A percentile compares a stretch with the other conserved stretches of the same genome.
Evolutionary conservation across 2,888 invertebrate genomes (phyloP).

Genomic region (Agonopterix heracliana): DNA sequence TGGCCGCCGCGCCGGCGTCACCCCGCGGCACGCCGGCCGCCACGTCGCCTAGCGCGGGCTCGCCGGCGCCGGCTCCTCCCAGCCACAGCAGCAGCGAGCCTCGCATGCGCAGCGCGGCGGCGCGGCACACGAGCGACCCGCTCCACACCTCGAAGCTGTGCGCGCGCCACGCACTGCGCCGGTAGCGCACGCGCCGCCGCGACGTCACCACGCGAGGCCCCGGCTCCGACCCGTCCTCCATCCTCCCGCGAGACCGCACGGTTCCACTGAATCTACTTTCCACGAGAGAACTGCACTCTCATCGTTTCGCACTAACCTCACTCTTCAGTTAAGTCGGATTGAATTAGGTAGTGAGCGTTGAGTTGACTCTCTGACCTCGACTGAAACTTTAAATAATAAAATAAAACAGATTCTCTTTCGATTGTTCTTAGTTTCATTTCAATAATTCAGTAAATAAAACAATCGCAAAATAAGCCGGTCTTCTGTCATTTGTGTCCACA

Average conservation of each 20-base stretch:
- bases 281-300: background rate
- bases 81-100: constrained; percentile 52
- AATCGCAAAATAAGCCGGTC: too few relatives aligned
- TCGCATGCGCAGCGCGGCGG: constrained; percentile 36
- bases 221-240: background rate
- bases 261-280: background rate
- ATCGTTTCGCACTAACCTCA: too few relatives aligned
- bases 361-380: too few relatives aligned
- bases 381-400: too few relatives aligned
- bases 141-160: constrained; percentile 50
- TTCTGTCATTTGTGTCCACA: too few relatives aligned
- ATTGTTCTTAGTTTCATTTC: too few relatives aligned
- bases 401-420: background rate
- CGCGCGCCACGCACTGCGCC: constrained; percentile 41
- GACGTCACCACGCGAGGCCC: constrained; percentile 1
- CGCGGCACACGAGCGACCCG: constrained; percentile 39
- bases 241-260: background rate
- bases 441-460: too few relatives aligned
- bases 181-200: constrained; percentile 8
- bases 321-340: too few relatives aligned
- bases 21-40: constrained; percentile 19
- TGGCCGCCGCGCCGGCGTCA: constrained; percentile 24
- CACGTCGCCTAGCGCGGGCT: constrained; percentile 5
- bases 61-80: constrained; percentile 21
- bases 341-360: too few relatives aligned